phyloP scores from a whole-genome alignment of 2,797 vertebrate species.

The Lagorchestes hirsutus region DNA sequence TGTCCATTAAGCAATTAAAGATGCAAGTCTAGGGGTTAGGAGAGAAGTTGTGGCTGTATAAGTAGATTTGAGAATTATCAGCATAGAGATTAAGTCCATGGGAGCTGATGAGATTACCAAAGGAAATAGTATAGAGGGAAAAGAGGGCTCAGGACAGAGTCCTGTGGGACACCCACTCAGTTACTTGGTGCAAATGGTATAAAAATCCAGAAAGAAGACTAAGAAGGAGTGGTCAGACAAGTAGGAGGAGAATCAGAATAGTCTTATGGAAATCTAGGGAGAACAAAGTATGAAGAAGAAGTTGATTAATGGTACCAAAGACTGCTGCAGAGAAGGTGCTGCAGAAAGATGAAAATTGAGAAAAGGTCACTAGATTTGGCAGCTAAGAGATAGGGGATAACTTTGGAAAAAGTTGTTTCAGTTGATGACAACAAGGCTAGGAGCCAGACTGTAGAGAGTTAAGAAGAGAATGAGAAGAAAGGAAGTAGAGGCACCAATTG shows the following conservation, averaged over 20 bases:
- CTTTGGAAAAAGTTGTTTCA: not conserved
- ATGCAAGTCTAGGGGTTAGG: not conserved
- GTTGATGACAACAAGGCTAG: not conserved
- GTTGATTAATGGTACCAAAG: not conserved
- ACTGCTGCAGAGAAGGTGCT: not conserved
- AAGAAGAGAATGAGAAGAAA: not conserved
- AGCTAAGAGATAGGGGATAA: not conserved
- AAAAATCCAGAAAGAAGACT: not conserved
- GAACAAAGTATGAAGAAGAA: too few species aligned
- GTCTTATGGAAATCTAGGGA: not conserved
- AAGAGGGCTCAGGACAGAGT: not conserved
- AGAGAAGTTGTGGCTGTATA: not conserved
- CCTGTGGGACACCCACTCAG: not conserved
- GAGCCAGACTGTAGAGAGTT: not conserved
- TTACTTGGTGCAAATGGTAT: not conserved
- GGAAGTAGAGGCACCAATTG: not conserved
- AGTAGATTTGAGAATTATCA: too few species aligned
- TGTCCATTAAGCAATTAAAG: not conserved
- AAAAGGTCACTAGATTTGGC: not conserved
- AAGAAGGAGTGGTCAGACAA: not conserved
- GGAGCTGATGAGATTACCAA: not conserved
- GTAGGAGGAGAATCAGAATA: not conserved
- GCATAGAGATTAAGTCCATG: not conserved
- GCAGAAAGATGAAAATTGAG: not conserved
- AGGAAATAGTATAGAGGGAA: not conserved